Percentiles rank a stretch among this genome's conserved stretches.
Conservation (phyloP, 30 jellyfish, hydroid and myxozoan species). For the Turritopsis rubra region DNA sequence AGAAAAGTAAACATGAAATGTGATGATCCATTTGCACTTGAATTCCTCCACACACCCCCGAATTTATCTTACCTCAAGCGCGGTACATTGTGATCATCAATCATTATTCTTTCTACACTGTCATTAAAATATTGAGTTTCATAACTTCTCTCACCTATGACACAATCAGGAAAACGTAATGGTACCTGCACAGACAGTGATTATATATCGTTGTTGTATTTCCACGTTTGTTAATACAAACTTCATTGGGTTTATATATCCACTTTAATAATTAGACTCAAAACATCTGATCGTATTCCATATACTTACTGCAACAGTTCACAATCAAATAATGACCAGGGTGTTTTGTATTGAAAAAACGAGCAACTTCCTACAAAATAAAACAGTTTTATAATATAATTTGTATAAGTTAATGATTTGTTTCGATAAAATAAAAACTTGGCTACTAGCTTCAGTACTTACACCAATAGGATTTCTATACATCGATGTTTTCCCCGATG, state of each 20-base stretch:
- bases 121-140: slow-evolving; percentile 66
- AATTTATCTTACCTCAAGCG: slow-evolving; percentile 47
- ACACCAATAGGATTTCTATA: slow-evolving; percentile 92
- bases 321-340: slow-evolving; percentile 64
- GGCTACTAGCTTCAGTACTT: slow-evolving; percentile 7
- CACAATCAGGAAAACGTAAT: background rate
- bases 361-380: slow-evolving; percentile 69
- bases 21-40: background rate
- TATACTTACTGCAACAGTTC: slow-evolving; percentile 82
- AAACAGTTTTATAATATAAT: background rate
- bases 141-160: slow-evolving; percentile 73
- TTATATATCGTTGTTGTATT: too few relatives aligned
- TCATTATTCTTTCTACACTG: slow-evolving; percentile 75
- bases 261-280: background rate
- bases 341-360: slow-evolving; percentile 81
- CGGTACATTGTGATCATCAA: slow-evolving; percentile 96
- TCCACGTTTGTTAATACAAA: too few relatives aligned
- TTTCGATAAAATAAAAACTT: background rate
- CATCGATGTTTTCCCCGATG: slow-evolving; percentile 98
- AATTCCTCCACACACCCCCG: background rate
- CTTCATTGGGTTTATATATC: too few relatives aligned
- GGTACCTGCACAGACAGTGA: background rate
- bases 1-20: background rate
- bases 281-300: background rate
- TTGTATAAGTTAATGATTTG: background rate